These are phyloP conservation scores for Arge pagana DNA, from an alignment of 2,888 invertebrate species.

Conservation along the genomic window DNA sequence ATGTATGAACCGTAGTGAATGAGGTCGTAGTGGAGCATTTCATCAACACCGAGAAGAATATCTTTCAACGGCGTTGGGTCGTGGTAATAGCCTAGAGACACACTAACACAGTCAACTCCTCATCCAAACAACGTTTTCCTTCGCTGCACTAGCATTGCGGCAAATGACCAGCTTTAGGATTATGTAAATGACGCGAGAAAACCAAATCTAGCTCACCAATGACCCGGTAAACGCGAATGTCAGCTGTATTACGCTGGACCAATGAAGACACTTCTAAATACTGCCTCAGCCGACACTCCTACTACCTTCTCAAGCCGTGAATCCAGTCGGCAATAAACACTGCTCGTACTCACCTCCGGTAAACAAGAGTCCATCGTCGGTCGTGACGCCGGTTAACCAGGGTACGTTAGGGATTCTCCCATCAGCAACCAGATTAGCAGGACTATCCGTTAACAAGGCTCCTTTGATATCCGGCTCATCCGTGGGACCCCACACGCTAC, in stretches of 20 bases:
- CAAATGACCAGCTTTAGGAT: too few species aligned
- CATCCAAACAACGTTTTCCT: too few species aligned
- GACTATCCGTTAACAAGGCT: constrained; percentile 33
- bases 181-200: too few species aligned
- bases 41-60: background rate
- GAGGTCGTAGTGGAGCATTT: background rate
- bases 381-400: constrained; percentile 31
- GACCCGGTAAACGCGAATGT: too few species aligned
- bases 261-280: too few species aligned
- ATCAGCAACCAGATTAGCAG: constrained; percentile 23
- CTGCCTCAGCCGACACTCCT: too few species aligned
- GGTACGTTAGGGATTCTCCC: constrained; percentile 31
- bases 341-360: constrained; percentile 28
- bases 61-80: background rate
- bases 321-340: too few species aligned
- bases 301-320: too few species aligned
- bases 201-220: too few species aligned
- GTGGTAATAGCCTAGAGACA: background rate
- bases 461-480: constrained; percentile 32
- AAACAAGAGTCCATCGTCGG: constrained; percentile 34
- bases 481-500: constrained; percentile 30
- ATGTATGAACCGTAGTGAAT: background rate
- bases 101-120: too few species aligned
- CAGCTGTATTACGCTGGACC: too few species aligned
- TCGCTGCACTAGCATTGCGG: too few species aligned